A percentile compares a stretch with the other conserved stretches of the same genome.
phyloP scores from a whole-genome alignment of 2,888 invertebrate species.

The Athripsodes cinereus region DNA sequence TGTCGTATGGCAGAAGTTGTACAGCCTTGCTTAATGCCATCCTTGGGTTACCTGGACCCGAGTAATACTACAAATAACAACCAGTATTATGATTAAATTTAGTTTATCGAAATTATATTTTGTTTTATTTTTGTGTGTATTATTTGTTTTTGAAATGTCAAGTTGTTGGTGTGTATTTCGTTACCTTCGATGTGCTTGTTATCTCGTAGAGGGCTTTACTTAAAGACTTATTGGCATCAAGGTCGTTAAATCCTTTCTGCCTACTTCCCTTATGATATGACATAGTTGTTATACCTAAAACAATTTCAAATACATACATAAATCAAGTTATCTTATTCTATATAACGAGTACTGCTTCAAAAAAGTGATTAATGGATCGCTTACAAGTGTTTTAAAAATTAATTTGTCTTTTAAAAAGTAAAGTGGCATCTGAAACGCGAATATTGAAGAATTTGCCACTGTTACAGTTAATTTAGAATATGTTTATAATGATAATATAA shows the following conservation, averaged over 20 bases:
- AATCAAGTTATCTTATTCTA: too few species aligned
- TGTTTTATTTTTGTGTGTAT: too few species aligned
- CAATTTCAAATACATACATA: too few species aligned
- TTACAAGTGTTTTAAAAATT: too few species aligned
- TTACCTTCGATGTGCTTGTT: constrained; percentile 42
- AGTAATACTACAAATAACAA: constrained; percentile 10
- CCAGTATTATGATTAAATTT: neutral
- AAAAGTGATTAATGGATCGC: too few species aligned
- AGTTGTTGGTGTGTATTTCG: neutral
- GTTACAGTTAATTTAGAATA: too few species aligned
- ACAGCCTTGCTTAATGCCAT: constrained; percentile 37
- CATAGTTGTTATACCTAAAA: constrained; percentile 44
- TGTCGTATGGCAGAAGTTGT: constrained; percentile 55
- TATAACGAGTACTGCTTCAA: too few species aligned
- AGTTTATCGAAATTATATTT: too few species aligned
- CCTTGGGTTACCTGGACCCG: neutral
- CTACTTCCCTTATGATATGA: constrained; percentile 40
- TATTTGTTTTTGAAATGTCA: neutral
- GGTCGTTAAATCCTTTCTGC: constrained; percentile 28
- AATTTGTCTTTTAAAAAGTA: too few species aligned
- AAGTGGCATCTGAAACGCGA: too few species aligned
- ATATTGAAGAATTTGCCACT: too few species aligned
- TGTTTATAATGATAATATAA: too few species aligned
- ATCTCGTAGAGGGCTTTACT: constrained; percentile 40
- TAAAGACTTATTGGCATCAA: constrained; percentile 34